A percentile compares a stretch with the other conserved stretches of the same genome.
Evolutionary conservation across 2,797 vertebrate species (phyloP).

Genomic region (Platyrinchus mystaceus): DNA sequence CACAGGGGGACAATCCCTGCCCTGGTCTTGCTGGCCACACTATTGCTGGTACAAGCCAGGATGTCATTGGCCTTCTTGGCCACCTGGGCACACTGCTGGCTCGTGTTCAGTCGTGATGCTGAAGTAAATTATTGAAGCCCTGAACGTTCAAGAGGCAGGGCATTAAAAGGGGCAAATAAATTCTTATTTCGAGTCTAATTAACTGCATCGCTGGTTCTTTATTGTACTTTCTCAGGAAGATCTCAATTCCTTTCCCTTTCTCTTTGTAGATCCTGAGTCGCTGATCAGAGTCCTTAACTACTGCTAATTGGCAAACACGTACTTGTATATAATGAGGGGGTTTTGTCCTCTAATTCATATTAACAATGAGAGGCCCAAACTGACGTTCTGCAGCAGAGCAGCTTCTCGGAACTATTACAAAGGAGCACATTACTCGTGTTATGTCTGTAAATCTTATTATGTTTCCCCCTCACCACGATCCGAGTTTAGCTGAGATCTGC

Average conservation of each 20-base stretch:
- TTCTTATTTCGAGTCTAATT: conserved; percentile 29
- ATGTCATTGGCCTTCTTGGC: background rate
- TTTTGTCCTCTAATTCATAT: conserved; percentile 45
- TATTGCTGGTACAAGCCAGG: background rate
- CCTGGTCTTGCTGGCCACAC: background rate
- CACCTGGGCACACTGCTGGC: background rate
- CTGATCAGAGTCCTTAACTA: conserved; percentile 38
- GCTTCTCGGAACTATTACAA: conserved; percentile 40
- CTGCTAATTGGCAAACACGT: conserved; percentile 17
- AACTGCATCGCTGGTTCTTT: background rate
- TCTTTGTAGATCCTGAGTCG: background rate
- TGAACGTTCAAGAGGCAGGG: background rate
- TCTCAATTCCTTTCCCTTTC: conserved; percentile 33
- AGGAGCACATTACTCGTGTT: conserved; percentile 10
- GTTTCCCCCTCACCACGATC: conserved; percentile 21
- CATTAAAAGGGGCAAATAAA: background rate
- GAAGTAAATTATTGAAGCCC: background rate
- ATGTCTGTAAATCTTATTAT: conserved; percentile 56
- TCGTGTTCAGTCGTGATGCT: too few relatives aligned
- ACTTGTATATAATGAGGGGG: conserved; percentile 7
- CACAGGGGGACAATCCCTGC: rapidly evolving
- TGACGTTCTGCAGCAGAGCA: conserved; percentile 43
- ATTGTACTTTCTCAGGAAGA: conserved; percentile 34
- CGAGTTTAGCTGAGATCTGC: conserved; percentile 50
- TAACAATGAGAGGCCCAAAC: conserved; percentile 33